A percentile compares a stretch with the other conserved stretches of the same genome.
These are phyloP conservation scores for Dysmachus trigonus DNA, from an alignment of 2,888 invertebrate species.

Conservation along the genomic window DNA sequence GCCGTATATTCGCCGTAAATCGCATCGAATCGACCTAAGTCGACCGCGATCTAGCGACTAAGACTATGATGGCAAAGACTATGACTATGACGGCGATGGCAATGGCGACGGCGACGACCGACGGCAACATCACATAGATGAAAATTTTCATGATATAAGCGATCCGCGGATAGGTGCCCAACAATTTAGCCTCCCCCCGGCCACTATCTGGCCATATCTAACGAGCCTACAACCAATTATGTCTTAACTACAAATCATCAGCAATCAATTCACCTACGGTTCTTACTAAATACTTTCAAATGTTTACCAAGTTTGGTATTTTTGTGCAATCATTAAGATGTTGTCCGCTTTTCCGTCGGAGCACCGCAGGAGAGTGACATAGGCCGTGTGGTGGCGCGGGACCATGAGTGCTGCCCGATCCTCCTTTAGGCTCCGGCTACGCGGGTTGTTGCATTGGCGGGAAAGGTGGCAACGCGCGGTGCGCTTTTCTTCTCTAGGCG, in stretches of 20 bases:
- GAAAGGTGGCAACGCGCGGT: background rate
- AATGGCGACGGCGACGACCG: background rate
- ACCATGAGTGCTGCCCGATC: background rate
- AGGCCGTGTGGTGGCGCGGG: background rate
- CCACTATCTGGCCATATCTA: background rate
- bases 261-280: constrained; percentile 46
- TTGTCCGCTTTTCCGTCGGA: constrained; percentile 47
- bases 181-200: background rate
- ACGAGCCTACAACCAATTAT: constrained; percentile 47
- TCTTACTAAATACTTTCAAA: constrained; percentile 50
- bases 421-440: background rate
- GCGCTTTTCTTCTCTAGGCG: background rate
- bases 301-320: constrained; percentile 50
- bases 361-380: constrained; percentile 15
- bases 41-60: background rate
- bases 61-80: background rate
- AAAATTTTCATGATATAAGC: constrained; percentile 25
- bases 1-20: background rate
- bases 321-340: constrained; percentile 50
- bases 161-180: background rate
- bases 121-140: background rate
- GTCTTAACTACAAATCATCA: constrained; percentile 50
- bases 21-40: background rate
- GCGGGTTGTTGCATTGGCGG: background rate
- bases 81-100: background rate